phyloP scores from a whole-genome alignment of 2,797 vertebrate species.

The Benthosema pterotum region DNA sequence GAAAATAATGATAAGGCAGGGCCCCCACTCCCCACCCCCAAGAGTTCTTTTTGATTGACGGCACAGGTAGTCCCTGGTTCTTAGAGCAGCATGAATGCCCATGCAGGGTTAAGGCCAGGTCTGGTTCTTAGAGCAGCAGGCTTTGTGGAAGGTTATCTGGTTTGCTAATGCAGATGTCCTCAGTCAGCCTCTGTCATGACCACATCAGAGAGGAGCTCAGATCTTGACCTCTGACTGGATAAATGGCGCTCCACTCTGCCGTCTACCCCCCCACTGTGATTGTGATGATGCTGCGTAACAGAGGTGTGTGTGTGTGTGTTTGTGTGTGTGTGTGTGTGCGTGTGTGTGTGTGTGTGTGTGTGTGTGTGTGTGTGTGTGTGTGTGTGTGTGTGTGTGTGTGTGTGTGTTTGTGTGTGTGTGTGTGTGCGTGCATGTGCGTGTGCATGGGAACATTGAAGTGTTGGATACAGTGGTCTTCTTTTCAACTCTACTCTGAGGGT shows the following conservation, averaged over 20 bases:
- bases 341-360: no score
- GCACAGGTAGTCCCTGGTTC: no score
- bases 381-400: slow-evolving; percentile 3
- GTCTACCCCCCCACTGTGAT: neutral
- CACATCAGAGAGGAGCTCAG: slow-evolving; percentile 18
- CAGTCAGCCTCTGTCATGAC: slow-evolving; percentile 13
- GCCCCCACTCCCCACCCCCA: neutral
- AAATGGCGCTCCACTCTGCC: slow-evolving; percentile 12
- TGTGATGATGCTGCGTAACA: slow-evolving; percentile 26
- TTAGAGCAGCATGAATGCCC: neutral
- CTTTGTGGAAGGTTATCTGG: no score
- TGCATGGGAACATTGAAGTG: neutral
- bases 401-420: neutral
- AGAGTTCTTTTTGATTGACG: no score
- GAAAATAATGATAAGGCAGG: neutral
- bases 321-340: no score
- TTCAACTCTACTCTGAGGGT: no score
- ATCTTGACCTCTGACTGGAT: neutral
- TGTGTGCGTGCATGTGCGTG: neutral
- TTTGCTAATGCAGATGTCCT: slow-evolving; percentile 15
- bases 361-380: no score
- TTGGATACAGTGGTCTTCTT: neutral
- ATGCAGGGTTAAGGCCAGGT: neutral
- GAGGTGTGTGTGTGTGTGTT: no score
- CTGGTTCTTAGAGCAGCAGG: no score